Conservation (phyloP, 2,113 vertebrate species). For the Pionites leucogaster region DNA sequence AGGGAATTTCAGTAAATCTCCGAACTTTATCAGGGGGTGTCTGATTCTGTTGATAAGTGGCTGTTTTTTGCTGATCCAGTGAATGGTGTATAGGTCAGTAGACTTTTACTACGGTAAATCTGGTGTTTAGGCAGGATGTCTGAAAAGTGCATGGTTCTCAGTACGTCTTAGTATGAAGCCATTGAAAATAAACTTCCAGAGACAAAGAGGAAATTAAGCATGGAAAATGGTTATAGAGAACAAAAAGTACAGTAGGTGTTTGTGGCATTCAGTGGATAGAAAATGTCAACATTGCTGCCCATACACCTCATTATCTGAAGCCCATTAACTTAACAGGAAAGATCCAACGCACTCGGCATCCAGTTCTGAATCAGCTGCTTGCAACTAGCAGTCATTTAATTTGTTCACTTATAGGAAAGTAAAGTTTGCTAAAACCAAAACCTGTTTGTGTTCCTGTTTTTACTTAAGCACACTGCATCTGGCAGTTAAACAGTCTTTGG, state of each 20-base stretch:
- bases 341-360: background rate
- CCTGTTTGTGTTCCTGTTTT: background rate
- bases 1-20: background rate
- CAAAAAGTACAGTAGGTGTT: background rate
- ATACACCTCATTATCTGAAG: background rate
- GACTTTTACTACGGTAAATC: background rate
- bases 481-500: background rate
- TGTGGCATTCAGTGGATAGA: background rate
- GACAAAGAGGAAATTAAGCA: background rate
- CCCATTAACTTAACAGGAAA: background rate
- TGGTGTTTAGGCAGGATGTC: background rate
- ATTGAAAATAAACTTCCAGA: background rate
- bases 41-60: background rate
- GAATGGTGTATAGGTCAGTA: background rate
- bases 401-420: background rate
- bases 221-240: background rate
- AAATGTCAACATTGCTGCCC: background rate
- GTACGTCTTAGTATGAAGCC: background rate
- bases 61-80: background rate
- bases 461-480: background rate
- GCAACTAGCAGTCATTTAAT: background rate
- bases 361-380: background rate
- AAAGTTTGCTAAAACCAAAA: background rate
- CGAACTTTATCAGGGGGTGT: background rate
- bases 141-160: background rate